These are phyloP conservation scores for Baronia brevicornis DNA, from an alignment of 2,888 invertebrate genomes.

Conservation along the genomic window DNA sequence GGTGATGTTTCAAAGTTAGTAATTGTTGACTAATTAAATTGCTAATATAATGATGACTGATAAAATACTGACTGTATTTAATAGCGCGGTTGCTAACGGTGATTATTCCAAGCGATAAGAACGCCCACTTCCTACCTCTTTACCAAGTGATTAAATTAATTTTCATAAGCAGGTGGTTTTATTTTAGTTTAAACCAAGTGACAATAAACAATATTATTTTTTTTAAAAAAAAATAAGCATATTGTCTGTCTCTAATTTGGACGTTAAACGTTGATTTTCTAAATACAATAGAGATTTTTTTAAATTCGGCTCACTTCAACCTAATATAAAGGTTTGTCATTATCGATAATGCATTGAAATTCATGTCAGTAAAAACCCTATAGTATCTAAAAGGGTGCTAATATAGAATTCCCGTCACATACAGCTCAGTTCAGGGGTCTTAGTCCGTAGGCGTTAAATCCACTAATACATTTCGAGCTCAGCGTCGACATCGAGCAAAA, in stretches of 20 bases:
- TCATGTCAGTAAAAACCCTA: no score
- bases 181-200: no score
- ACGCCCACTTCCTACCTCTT: conserved; percentile 43
- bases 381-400: no score
- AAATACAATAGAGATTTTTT: conserved; percentile 8
- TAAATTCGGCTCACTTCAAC: conserved; percentile 10
- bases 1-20: conserved; percentile 13
- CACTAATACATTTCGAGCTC: conserved; percentile 67
- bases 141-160: conserved; percentile 13
- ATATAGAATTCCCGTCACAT: conserved; percentile 58
- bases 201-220: no score
- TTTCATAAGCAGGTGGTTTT: conserved; percentile 18
- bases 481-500: conserved; percentile 66
- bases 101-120: conserved; percentile 37
- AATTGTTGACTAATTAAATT: conserved; percentile 25
- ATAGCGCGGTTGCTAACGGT: conserved; percentile 26
- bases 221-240: no score
- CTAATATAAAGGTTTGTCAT: conserved; percentile 8
- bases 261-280: no score
- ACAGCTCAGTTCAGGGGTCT: conserved; percentile 41
- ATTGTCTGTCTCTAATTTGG: no score
- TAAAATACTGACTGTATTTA: conserved; percentile 32
- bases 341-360: no score
- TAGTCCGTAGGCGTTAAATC: conserved; percentile 62
- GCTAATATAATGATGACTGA: conserved; percentile 31